A percentile compares a stretch with the other conserved stretches of the same genome.
Evolutionary conservation across 2,888 invertebrate species (phyloP).

Genomic region (Drosophila flavopinicola): DNA sequence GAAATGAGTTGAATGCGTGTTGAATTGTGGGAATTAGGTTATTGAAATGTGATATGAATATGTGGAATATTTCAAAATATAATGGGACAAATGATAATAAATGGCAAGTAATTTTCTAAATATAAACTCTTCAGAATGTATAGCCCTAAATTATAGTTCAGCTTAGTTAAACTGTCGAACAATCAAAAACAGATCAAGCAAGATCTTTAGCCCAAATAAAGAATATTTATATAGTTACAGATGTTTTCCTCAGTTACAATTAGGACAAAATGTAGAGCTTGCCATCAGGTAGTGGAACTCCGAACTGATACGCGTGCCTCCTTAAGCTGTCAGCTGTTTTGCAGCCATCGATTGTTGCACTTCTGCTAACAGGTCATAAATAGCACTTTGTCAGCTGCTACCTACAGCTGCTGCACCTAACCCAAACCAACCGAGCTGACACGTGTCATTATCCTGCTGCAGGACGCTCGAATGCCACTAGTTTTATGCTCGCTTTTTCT

Average conservation of each 20-base stretch:
- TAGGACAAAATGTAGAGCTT: not conserved
- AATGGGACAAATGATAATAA: no score
- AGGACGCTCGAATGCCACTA: constrained; percentile 20
- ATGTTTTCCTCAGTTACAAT: not conserved
- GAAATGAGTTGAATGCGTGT: no score
- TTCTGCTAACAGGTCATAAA: constrained; percentile 30
- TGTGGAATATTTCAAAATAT: no score
- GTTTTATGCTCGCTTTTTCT: constrained; percentile 16
- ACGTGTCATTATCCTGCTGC: constrained; percentile 42
- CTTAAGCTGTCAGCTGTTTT: constrained; percentile 8
- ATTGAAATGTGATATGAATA: no score
- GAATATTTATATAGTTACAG: no score
- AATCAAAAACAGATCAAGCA: no score
- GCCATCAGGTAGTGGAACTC: constrained; percentile 4
- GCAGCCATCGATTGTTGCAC: constrained; percentile 21
- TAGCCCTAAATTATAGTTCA: no score
- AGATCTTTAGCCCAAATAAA: no score
- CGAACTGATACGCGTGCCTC: not conserved
- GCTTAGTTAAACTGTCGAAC: no score
- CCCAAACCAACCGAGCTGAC: constrained; percentile 11
- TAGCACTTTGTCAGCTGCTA: constrained; percentile 47
- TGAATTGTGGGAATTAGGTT: no score
- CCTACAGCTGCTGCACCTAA: constrained; percentile 12
- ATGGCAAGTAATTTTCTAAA: no score
- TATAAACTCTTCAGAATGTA: no score